Evolutionary conservation across 2,888 invertebrate genomes (phyloP).

Genomic region (Crepidodera aurea): DNA sequence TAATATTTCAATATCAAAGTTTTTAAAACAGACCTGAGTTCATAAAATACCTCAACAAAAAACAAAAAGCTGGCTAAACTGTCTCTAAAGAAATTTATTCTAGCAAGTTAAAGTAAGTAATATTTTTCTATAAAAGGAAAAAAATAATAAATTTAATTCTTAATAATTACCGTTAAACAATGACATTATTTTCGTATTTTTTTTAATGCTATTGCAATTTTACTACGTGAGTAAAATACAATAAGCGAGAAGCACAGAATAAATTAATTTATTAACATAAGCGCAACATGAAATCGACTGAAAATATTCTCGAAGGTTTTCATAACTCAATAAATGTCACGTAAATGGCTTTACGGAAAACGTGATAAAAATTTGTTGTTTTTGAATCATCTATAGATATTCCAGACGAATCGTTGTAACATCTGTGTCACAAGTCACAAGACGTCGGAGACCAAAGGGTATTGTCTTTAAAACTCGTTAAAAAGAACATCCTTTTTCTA

Average conservation of each 20-base stretch:
- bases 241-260: neutral
- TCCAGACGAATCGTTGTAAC: neutral
- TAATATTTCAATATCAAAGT: no score
- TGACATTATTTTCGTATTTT: no score
- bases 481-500: neutral
- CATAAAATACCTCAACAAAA: no score
- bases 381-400: neutral
- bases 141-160: no score
- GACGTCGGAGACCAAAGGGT: neutral
- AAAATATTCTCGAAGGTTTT: neutral
- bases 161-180: no score
- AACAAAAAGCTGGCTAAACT: no score
- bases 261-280: neutral
- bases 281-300: neutral
- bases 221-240: no score
- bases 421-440: neutral
- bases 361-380: conserved; percentile 8
- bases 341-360: conserved; percentile 3
- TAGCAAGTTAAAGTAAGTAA: no score
- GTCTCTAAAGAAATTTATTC: no score
- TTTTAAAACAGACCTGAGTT: no score
- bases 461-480: neutral
- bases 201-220: no score
- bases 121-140: no score
- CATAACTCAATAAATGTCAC: conserved; percentile 9